A percentile compares a stretch with the other conserved stretches of the same genome.
Evolutionary conservation across 2,797 vertebrate genomes (phyloP).

Genomic region (Eupleurogrammus muticus): DNA sequence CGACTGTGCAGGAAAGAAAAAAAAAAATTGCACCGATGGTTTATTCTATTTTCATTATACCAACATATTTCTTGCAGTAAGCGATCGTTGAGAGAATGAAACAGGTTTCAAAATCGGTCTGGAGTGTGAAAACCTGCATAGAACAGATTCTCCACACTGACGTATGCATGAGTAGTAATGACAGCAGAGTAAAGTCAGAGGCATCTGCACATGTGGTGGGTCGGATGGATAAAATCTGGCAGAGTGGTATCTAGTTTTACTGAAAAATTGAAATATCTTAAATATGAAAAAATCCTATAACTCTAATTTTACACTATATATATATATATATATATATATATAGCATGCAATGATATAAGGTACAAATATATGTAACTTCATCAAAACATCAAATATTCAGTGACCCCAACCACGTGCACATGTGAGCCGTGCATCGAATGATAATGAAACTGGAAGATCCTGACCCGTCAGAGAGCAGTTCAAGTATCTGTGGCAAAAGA

Average conservation of each 20-base stretch:
- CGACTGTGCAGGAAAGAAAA: too few species aligned
- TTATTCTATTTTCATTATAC: too few species aligned
- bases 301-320: too few species aligned
- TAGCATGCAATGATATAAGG: too few species aligned
- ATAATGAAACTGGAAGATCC: not conserved
- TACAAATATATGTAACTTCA: too few species aligned
- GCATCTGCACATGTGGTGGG: not conserved
- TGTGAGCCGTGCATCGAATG: not conserved
- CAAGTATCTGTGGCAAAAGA: not conserved
- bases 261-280: not conserved
- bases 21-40: too few species aligned
- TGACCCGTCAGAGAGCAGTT: not conserved
- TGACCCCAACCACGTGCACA: too few species aligned
- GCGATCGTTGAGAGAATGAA: too few species aligned
- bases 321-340: too few species aligned
- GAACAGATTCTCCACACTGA: not conserved
- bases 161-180: not conserved
- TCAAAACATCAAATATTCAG: too few species aligned
- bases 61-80: too few species aligned
- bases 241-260: not conserved
- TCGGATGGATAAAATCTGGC: not conserved
- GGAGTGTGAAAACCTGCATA: constrained; percentile 23
- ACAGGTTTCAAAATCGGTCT: too few species aligned
- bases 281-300: not conserved
- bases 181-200: not conserved